Base-by-base conservation (phyloP, 2,113 vertebrate genomes). In the Microtus oregoni region DNA sequence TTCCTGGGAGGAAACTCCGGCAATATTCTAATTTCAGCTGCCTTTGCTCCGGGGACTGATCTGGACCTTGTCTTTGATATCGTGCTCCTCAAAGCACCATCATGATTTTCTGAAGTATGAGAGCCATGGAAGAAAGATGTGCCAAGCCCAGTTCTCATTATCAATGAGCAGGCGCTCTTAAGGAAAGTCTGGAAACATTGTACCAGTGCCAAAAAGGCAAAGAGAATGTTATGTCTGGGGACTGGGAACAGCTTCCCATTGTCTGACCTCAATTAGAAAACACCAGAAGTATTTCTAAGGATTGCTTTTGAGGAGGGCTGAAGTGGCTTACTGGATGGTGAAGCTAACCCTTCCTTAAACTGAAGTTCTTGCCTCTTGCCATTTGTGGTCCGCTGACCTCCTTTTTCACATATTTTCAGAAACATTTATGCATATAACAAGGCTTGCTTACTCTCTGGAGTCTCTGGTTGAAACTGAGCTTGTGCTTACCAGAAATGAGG, bases 11-110 rank as follows among this genome's bases (percentile, higher is more conserved):
- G 92, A 97, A 97, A 94, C 87, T 86, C 90, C 17, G 32, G 63
- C 87, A 63, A 93, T 97, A 92, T 98, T 97, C 93, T 95, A 95
- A 97, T 97, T 98, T 98, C 86, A 12, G 28, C 32, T 91, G 55
- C 70, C 97, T 30, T 91, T 95, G 87, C 96, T 96, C 94, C 11
- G 22, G 93, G 92, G 97, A 95, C 92, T 94, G 77, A 70, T 78
- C 50, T 96, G 95, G 86, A 90, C 67, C 92, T 67, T 87, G 63
- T 68, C 2, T 92, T 96, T 95, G 93, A 15, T 95, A 88, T n/a
- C 90, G 81, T 67, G 92, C 92, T 96, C 92, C 94, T 96, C 93
- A 94, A 91, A 95, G 96, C 94, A 87, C 96, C 95, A 96, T 95
- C 92, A 78, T 88, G 94, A 94, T 89, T 97, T 95, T 98, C 78